Conservation (phyloP, 1,140 invertebrate species). For the Macrobrachium rosenbergii region DNA sequence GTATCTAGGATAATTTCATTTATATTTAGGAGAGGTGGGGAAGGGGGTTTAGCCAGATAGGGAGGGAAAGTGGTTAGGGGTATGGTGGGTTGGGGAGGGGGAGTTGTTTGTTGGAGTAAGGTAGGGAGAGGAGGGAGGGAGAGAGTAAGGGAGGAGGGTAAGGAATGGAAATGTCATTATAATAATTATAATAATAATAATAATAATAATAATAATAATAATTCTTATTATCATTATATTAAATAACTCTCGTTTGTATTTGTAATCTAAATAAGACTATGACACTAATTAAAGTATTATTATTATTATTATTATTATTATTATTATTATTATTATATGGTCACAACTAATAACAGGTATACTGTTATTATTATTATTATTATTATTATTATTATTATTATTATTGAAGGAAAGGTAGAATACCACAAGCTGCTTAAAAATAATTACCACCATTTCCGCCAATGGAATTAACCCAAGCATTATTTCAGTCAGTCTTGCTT, state of each 20-base stretch:
- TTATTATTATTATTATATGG: not conserved
- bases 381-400: not conserved
- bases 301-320: constrained; percentile 5
- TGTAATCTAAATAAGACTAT: not conserved
- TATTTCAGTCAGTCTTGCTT: no score
- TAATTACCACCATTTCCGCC: no score
- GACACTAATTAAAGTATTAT: not conserved
- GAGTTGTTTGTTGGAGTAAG: not conserved
- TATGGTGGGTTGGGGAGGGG: no score
- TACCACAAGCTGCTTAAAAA: no score
- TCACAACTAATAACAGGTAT: no score
- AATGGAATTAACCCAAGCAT: no score
- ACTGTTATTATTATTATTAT: not conserved
- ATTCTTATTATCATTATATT: not conserved
- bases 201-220: not conserved
- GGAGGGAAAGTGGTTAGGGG: not conserved
- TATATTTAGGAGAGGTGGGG: not conserved
- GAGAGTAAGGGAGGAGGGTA: not conserved
- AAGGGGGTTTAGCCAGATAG: not conserved
- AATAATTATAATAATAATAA: not conserved
- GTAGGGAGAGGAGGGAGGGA: not conserved
- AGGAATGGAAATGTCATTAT: not conserved
- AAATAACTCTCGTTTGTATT: no score
- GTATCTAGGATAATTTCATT: no score
- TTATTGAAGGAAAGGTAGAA: no score